Percentiles rank a stretch among this genome's conserved stretches.
phyloP scores from a whole-genome alignment of 2,888 invertebrate genomes.

The Drosophila barbarae region DNA sequence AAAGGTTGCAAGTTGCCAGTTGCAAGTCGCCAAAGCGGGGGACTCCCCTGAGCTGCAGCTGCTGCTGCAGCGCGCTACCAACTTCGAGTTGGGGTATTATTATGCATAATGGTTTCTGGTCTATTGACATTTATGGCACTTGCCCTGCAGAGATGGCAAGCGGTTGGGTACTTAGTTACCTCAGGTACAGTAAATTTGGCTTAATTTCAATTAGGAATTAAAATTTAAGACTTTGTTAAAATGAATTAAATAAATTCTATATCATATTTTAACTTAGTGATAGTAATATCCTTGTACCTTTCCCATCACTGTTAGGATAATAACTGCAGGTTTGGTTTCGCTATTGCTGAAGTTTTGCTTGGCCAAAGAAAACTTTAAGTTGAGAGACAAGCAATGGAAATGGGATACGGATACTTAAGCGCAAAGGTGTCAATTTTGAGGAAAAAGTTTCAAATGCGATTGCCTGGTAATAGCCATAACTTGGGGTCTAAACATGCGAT shows the following conservation, averaged over 20 bases:
- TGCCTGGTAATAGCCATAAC: background rate
- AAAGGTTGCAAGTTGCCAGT: constrained; percentile 10
- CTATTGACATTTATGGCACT: constrained; percentile 72
- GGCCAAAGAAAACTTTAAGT: constrained; percentile 49
- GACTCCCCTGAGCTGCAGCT: constrained; percentile 14
- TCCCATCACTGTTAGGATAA: constrained; percentile 14
- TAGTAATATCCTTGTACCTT: background rate
- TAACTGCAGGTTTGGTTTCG: constrained; percentile 10
- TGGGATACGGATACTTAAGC: constrained; percentile 31
- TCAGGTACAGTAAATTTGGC: background rate
- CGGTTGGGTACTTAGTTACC: background rate
- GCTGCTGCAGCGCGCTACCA: constrained; percentile 24
- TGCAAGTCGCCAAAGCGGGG: background rate
- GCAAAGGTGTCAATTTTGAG: background rate
- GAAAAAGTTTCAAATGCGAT: background rate
- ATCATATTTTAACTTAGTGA: too few species aligned
- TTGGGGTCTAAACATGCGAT: background rate
- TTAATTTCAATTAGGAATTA: background rate
- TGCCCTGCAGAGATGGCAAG: constrained; percentile 15
- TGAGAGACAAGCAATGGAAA: constrained; percentile 53
- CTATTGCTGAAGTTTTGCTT: constrained; percentile 49
- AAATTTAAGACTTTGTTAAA: too few species aligned
- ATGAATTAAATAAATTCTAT: too few species aligned
- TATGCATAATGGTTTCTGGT: constrained; percentile 71
- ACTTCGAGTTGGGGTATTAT: constrained; percentile 43